Conservation (phyloP, 1,140 invertebrate genomes). For the Lordiphosa stackelbergi region DNA sequence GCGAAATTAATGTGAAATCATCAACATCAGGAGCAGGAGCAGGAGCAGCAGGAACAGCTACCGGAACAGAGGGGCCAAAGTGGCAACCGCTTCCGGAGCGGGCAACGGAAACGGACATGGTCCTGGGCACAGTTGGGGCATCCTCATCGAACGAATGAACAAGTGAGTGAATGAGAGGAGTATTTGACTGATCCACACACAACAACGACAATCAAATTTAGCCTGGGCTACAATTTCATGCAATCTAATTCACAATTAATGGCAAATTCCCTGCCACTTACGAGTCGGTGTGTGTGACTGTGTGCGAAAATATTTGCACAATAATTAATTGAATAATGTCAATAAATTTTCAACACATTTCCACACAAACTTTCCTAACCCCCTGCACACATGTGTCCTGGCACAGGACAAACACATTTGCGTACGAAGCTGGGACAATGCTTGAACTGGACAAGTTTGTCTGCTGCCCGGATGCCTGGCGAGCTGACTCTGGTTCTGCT, state of each 20-base stretch:
- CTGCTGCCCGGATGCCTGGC: slow-evolving; percentile 25
- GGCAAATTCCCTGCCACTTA: slow-evolving; percentile 72
- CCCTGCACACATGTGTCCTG: slow-evolving; percentile 34
- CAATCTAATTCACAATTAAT: slow-evolving; percentile 76
- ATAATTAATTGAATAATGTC: slow-evolving; percentile 77
- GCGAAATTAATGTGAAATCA: slow-evolving; percentile 66
- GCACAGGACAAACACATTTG: slow-evolving; percentile 73
- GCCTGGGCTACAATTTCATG: slow-evolving; percentile 58
- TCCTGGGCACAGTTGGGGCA: slow-evolving; percentile 40
- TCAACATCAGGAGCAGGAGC: slow-evolving; percentile 23
- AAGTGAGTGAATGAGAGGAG: slow-evolving; percentile 18
- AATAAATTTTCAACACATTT: slow-evolving; percentile 77
- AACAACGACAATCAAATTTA: slow-evolving; percentile 49
- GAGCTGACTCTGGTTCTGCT: slow-evolving; percentile 30
- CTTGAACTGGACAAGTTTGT: slow-evolving; percentile 70
- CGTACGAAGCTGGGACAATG: slow-evolving; percentile 64
- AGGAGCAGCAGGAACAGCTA: not conserved
- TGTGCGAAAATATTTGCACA: slow-evolving; percentile 73
- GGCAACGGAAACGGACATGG: slow-evolving; percentile 60
- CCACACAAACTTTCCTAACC: slow-evolving; percentile 51
- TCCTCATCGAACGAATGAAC: slow-evolving; percentile 38
- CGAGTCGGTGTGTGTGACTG: slow-evolving; percentile 17
- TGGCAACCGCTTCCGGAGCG: slow-evolving; percentile 44
- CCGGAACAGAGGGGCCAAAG: slow-evolving; percentile 1
- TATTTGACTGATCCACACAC: slow-evolving; percentile 3